Percentiles rank a stretch among this genome's conserved stretches.
Conservation (phyloP, 2,888 invertebrate species). For the Andrena dorsata region DNA sequence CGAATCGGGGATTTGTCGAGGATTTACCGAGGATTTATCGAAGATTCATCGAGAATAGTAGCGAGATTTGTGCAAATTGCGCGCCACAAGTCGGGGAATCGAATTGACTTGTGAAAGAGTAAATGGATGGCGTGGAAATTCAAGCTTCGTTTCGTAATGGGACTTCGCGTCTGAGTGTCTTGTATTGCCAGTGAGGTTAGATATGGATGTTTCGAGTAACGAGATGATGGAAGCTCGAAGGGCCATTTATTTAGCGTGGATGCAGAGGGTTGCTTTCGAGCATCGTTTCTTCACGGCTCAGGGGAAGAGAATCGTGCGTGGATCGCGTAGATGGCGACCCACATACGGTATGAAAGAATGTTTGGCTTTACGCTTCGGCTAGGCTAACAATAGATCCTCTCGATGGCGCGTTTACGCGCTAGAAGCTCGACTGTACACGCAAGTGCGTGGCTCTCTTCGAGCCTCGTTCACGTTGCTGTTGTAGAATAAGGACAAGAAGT, state of each 20-base stretch:
- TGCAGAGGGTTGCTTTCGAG: neutral
- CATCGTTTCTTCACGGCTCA: slow-evolving; percentile 20
- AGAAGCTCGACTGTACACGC: slow-evolving; percentile 20
- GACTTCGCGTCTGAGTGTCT: too few species aligned
- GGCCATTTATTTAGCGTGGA: neutral
- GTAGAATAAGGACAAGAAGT: neutral
- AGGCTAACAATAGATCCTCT: slow-evolving; percentile 75
- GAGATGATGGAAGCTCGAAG: too few species aligned
- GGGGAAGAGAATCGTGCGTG: slow-evolving; percentile 38
- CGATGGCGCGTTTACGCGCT: slow-evolving; percentile 58
- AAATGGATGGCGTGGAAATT: slow-evolving; percentile 20
- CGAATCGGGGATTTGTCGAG: neutral
- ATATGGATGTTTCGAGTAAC: too few species aligned
- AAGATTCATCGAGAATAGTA: neutral
- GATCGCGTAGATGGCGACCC: slow-evolving; percentile 71
- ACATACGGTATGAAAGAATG: slow-evolving; percentile 74
- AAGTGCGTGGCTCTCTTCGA: slow-evolving; percentile 4
- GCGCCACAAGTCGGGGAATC: neutral
- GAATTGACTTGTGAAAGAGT: slow-evolving; percentile 23
- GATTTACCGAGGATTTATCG: too few species aligned
- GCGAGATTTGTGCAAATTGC: slow-evolving; percentile 17
- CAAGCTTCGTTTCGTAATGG: too few species aligned
- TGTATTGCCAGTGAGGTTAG: too few species aligned
- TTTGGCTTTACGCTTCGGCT: slow-evolving; percentile 74
- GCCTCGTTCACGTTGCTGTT: slow-evolving; percentile 9